These are phyloP conservation scores for Empidonax alnorum DNA, from an alignment of 2,113 vertebrate species.

Conservation along the genomic window DNA sequence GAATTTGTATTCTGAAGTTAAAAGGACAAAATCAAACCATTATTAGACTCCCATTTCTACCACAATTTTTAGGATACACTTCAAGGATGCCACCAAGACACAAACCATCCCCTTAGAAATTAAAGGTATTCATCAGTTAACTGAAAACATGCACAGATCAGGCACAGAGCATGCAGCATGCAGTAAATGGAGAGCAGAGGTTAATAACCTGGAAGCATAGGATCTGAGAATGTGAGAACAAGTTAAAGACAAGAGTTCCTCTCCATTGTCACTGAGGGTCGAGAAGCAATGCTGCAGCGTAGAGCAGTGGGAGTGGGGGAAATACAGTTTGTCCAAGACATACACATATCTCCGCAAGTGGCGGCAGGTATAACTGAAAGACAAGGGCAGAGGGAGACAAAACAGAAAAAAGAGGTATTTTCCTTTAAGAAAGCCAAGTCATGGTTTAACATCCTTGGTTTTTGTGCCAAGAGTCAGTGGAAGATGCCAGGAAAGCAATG, in stretches of 20 bases:
- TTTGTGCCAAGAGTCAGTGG: conserved; percentile 48
- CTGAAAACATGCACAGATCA: conserved; percentile 67
- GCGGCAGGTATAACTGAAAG: conserved; percentile 88
- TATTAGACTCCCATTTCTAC: background rate
- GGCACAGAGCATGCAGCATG: conserved; percentile 78
- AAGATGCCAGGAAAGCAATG: conserved; percentile 28
- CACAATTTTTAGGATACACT: background rate
- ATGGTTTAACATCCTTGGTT: conserved; percentile 47
- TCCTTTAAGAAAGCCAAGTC: conserved; percentile 72
- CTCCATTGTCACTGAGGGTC: conserved; percentile 85
- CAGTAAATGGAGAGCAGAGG: conserved; percentile 80
- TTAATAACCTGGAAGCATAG: conserved; percentile 89
- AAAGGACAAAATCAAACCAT: background rate
- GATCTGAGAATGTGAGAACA: conserved; percentile 88
- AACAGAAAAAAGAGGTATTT: conserved; percentile 75
- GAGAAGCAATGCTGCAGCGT: conserved; percentile 85
- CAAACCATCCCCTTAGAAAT: background rate
- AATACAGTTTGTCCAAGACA: conserved; percentile 87
- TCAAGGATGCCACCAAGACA: background rate
- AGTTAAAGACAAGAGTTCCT: conserved; percentile 86
- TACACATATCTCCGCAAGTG: conserved; percentile 89
- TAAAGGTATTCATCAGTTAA: background rate
- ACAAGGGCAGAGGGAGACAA: conserved; percentile 80
- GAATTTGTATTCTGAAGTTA: background rate
- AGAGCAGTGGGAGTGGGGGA: conserved; percentile 82